phyloP scores from a whole-genome alignment of 2,888 invertebrate genomes.

The Calliopum simillimum region DNA sequence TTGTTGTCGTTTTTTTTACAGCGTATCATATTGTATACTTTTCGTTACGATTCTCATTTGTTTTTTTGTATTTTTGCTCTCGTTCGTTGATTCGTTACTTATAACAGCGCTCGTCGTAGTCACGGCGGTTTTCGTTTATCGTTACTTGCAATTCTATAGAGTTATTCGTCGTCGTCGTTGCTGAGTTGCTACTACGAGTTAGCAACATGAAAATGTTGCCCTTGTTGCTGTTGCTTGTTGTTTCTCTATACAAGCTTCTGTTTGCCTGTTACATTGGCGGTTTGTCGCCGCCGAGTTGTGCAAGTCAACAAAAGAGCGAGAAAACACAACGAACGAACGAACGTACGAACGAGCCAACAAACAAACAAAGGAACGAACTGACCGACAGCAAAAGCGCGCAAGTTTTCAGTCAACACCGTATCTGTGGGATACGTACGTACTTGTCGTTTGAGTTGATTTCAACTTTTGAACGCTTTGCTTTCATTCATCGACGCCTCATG shows the following conservation, averaged over 20 bases:
- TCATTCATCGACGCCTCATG: constrained; percentile 30
- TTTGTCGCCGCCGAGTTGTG: constrained; percentile 59
- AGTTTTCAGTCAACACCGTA: too few species aligned
- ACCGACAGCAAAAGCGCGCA: not conserved
- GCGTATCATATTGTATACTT: too few species aligned
- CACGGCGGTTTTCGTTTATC: not conserved
- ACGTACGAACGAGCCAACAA: constrained; percentile 34
- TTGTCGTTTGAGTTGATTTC: not conserved
- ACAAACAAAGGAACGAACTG: too few species aligned
- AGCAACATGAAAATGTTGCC: constrained; percentile 1
- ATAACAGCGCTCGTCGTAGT: not conserved
- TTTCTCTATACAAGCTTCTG: constrained; percentile 49
- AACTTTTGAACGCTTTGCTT: not conserved
- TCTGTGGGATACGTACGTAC: not conserved
- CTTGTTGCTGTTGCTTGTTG: constrained; percentile 46
- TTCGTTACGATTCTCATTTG: too few species aligned
- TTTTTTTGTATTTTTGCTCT: not conserved
- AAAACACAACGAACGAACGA: not conserved
- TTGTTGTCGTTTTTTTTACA: not conserved
- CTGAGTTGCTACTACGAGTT: constrained; percentile 9
- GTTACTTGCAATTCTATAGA: not conserved
- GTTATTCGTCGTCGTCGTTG: not conserved
- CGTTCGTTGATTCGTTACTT: not conserved
- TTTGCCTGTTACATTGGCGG: constrained; percentile 65
- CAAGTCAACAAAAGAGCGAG: constrained; percentile 35